Conservation (phyloP, 2,797 vertebrate genomes). For the Amniataba percoides region DNA sequence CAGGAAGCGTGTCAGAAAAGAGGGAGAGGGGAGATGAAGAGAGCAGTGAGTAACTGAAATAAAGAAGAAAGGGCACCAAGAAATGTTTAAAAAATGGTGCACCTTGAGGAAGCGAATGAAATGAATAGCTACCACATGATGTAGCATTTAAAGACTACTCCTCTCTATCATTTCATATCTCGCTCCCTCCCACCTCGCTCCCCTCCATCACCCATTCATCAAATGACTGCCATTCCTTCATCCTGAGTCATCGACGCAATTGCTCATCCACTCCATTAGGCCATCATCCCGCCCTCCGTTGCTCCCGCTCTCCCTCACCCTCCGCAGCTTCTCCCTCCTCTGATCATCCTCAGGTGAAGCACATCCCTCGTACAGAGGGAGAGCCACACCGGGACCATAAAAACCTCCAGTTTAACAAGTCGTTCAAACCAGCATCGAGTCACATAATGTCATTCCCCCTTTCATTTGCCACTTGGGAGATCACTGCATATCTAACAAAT, state of each 20-base stretch:
- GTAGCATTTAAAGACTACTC: conserved; percentile 58
- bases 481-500: conserved; percentile 64
- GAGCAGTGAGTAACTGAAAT: background rate
- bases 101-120: conserved; percentile 56
- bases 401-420: conserved; percentile 52
- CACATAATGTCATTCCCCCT: conserved; percentile 48
- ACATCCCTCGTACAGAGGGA: background rate
- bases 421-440: conserved; percentile 48
- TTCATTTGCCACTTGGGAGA: conserved; percentile 47
- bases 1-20: conserved; percentile 18
- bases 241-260: conserved; percentile 62
- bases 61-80: background rate
- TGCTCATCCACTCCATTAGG: conserved; percentile 78
- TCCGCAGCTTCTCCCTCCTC: conserved; percentile 25
- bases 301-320: conserved; percentile 18
- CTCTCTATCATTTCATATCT: conserved; percentile 57
- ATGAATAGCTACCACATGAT: conserved; percentile 53
- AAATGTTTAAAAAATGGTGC: conserved; percentile 9
- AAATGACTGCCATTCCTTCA: conserved; percentile 64
- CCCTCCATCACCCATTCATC: conserved; percentile 69
- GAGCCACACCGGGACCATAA: conserved; percentile 28
- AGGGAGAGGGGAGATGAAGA: background rate
- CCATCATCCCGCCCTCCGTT: conserved; percentile 51
- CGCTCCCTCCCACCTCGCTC: conserved; percentile 26
- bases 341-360: conserved; percentile 44